These are phyloP conservation scores for Numida meleagris DNA, from an alignment of 2,113 vertebrate species.

Conservation along the genomic window DNA sequence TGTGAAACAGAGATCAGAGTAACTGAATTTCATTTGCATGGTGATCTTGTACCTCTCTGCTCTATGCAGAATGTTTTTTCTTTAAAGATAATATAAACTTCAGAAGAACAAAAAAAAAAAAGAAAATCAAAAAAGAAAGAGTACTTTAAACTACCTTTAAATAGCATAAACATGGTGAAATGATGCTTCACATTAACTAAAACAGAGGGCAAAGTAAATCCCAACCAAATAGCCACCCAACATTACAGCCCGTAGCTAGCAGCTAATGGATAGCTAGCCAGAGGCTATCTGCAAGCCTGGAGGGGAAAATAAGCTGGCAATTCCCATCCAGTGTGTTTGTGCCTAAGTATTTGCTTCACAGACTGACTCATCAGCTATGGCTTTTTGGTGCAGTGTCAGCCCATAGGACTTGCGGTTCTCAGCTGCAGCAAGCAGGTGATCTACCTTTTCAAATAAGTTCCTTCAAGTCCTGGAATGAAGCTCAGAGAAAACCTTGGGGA, in stretches of 20 bases:
- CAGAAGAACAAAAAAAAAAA: background rate
- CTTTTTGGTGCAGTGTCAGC: background rate
- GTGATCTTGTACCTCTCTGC: constrained; percentile 1
- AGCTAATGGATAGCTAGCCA: background rate
- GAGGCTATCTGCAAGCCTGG: background rate
- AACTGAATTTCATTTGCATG: constrained; percentile 29
- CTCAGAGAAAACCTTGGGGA: background rate
- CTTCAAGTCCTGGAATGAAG: background rate
- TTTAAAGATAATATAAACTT: background rate
- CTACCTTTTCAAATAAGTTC: background rate
- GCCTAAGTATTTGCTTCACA: background rate
- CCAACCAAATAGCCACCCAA: background rate
- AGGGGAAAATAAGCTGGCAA: background rate
- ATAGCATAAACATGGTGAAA: background rate
- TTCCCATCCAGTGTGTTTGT: background rate
- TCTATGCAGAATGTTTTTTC: background rate
- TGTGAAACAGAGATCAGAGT: background rate
- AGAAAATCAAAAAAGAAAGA: background rate
- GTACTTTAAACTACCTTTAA: background rate
- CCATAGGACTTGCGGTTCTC: background rate
- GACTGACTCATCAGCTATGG: background rate
- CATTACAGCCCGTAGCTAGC: background rate
- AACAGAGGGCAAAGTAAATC: background rate
- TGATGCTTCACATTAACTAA: background rate
- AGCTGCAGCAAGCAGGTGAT: background rate